A percentile compares a stretch with the other conserved stretches of the same genome.
Evolutionary conservation across 2,113 vertebrate genomes (phyloP).

Genomic region (Pagrus major): DNA sequence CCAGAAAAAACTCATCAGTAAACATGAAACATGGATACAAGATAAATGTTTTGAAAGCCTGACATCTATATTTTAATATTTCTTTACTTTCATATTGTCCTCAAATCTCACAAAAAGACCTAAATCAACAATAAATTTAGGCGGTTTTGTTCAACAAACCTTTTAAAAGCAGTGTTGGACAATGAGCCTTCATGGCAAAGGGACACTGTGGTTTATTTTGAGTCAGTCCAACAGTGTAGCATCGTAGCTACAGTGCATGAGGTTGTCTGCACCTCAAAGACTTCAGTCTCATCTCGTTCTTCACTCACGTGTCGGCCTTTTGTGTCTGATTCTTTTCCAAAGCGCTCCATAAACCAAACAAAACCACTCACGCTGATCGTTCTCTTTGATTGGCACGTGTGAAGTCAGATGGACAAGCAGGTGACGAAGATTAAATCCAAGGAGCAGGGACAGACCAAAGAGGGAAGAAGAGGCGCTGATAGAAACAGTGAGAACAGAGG

Average conservation of each 20-base stretch:
- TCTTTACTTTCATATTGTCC: too few species aligned
- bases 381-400: neutral
- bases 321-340: neutral
- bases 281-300: neutral
- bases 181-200: too few species aligned
- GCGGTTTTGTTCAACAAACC: too few species aligned
- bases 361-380: conserved; percentile 9
- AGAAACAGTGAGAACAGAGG: neutral
- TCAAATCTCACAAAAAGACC: too few species aligned
- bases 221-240: too few species aligned
- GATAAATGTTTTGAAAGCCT: too few species aligned
- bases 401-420: neutral
- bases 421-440: conserved; percentile 1
- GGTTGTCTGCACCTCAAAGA: neutral
- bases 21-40: too few species aligned
- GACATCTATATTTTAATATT: too few species aligned
- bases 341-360: neutral
- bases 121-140: too few species aligned
- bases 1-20: too few species aligned
- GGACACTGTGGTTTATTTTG: too few species aligned
- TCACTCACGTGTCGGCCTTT: neutral
- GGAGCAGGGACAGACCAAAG: neutral
- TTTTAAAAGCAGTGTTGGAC: too few species aligned
- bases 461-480: neutral
- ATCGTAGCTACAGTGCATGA: neutral